Base-by-base conservation (phyloP, 2,113 vertebrate genomes). In the Zosterops lateralis region DNA sequence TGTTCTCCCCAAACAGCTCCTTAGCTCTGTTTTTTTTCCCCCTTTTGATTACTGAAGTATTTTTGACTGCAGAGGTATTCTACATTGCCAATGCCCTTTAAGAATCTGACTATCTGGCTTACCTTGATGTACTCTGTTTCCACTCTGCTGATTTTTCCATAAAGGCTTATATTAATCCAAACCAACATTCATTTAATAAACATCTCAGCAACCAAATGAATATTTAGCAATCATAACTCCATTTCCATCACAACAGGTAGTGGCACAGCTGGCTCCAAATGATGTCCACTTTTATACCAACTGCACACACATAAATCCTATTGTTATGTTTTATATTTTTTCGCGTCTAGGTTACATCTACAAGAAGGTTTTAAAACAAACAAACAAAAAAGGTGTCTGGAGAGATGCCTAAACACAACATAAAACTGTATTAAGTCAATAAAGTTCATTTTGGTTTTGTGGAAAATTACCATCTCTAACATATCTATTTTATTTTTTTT, bases 191-290 rank as follows among this genome's bases (percentile, higher is more conserved):
- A 67, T 75, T 71, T 81, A 67, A 57, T 78, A 93, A 84, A 81
- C 32, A 60, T 38, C 48, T 88, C 83, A 84, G 70, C 48, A 74
- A 74, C 29, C 28, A 90, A 68, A 70, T 67, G 47, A 93, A 89
- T 65, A 47, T 13, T 32, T 51, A 83, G 51, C 61, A 76, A 88
- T 90, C 68, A 51, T 29, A 71, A 72, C 29, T 79, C 80, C n/a
- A 80, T 86, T 89, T 91, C 51, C 20, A 71, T 74, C 89, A 78
- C 93, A 89, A 87, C 47, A 78, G 81, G 61, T 58, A 89, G 48
- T 58, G 36, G 25, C 8, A 0, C 76, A 80, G 68, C 13, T 70
- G 60, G 51, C 17, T 89, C 22, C 51, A 91, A 64, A 26, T 38
- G 7, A 64, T 31, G 32, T 38, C 60, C 40, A 28, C 26, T 60